Evolutionary conservation across 2,888 invertebrate species (phyloP).

Genomic region (Melipona beecheii): DNA sequence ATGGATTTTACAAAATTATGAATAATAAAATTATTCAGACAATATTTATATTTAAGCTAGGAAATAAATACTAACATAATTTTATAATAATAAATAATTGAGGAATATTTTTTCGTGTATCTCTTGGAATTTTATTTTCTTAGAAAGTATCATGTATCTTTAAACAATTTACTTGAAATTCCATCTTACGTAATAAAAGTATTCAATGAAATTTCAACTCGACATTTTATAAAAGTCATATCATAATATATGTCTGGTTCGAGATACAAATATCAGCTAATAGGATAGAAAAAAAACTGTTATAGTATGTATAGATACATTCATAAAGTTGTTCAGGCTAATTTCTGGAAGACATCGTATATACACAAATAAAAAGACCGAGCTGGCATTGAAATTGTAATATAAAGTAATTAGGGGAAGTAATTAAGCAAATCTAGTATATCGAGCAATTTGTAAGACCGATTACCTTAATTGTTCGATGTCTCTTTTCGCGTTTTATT

Average conservation of each 20-base stretch:
- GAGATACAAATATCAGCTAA: background rate
- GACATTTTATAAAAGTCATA: background rate
- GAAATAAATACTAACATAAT: background rate
- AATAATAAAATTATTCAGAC: constrained; percentile 18
- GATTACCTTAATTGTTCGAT: constrained; percentile 36
- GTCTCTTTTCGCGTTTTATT: constrained; percentile 44
- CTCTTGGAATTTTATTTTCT: constrained; percentile 3
- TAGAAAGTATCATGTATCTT: background rate
- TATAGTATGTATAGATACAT: background rate
- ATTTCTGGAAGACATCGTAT: background rate
- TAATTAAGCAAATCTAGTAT: constrained; percentile 36
- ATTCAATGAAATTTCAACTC: background rate
- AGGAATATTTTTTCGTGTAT: background rate
- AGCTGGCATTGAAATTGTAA: constrained; percentile 26
- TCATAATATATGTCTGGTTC: background rate
- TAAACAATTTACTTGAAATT: background rate
- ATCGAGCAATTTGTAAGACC: constrained; percentile 30
- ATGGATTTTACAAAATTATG: constrained; percentile 8
- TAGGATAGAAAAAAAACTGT: background rate
- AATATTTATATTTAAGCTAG: constrained; percentile 31
- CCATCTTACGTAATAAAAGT: background rate
- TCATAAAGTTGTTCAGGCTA: background rate
- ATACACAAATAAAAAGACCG: constrained; percentile 7
- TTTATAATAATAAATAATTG: constrained; percentile 9
- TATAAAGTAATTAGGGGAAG: constrained; percentile 36